Percentiles rank a stretch among this genome's conserved stretches.
phyloP scores from a whole-genome alignment of 2,888 invertebrate species.

The Plagiodera versicolora region DNA sequence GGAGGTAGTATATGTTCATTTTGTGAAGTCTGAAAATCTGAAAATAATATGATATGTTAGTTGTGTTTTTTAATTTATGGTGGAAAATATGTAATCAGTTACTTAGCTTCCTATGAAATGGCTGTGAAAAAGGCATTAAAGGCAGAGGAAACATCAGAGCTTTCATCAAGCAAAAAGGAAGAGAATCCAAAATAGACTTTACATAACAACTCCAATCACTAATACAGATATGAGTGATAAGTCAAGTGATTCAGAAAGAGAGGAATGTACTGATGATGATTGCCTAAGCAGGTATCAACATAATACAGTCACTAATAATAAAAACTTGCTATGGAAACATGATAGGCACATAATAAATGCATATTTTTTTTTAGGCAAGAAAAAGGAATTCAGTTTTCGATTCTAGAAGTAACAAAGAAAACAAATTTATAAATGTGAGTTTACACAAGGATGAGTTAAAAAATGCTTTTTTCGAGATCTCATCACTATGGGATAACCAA shows the following conservation, averaged over 20 bases:
- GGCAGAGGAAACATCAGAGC: slow-evolving; percentile 21
- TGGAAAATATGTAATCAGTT: slow-evolving; percentile 11
- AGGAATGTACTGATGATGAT: slow-evolving; percentile 14
- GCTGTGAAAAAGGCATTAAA: slow-evolving; percentile 17
- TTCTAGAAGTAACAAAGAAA: slow-evolving; percentile 8
- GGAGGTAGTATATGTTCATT: slow-evolving; percentile 14
- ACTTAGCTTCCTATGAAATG: slow-evolving; percentile 17
- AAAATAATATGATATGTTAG: slow-evolving; percentile 12
- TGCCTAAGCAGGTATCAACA: slow-evolving; percentile 14
- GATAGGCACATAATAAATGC: slow-evolving; percentile 7
- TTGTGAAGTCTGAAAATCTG: slow-evolving; percentile 18
- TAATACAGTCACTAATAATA: slow-evolving; percentile 7
- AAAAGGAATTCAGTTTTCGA: slow-evolving; percentile 9
- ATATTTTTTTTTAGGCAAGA: slow-evolving; percentile 5
- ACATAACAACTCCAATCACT: slow-evolving; percentile 15
- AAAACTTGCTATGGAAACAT: neutral
- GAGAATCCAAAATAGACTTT: slow-evolving; percentile 15
- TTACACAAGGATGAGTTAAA: slow-evolving; percentile 5
- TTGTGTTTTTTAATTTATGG: slow-evolving; percentile 15
- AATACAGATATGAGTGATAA: slow-evolving; percentile 15
- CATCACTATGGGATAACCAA: slow-evolving; percentile 6
- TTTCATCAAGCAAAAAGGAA: slow-evolving; percentile 19
- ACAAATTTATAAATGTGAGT: slow-evolving; percentile 8
- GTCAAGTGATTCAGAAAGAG: slow-evolving; percentile 15
- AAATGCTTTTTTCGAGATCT: slow-evolving; percentile 7